A percentile compares a stretch with the other conserved stretches of the same genome.
Conservation (phyloP, 2,888 invertebrate genomes). For the Stenoptilia bipunctidactyla region DNA sequence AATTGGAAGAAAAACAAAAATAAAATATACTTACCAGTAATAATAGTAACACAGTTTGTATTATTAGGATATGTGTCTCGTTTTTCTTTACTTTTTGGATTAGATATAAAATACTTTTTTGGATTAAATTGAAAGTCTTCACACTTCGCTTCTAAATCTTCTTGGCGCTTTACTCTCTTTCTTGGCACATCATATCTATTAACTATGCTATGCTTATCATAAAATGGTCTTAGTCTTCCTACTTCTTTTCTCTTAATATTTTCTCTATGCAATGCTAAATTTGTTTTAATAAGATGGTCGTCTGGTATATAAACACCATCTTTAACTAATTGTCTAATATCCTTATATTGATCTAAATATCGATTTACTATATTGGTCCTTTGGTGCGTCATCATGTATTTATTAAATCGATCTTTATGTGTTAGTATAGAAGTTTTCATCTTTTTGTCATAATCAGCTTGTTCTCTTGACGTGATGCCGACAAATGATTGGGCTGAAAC, state of each 20-base stretch:
- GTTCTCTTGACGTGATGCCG: constrained; percentile 29
- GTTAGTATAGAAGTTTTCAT: constrained; percentile 13
- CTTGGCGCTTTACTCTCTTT: constrained; percentile 29
- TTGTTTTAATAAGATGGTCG: constrained; percentile 19
- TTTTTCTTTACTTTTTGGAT: constrained; percentile 33
- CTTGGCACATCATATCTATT: constrained; percentile 1
- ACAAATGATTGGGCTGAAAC: constrained; percentile 47
- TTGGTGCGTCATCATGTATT: constrained; percentile 11
- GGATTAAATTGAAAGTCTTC: constrained; percentile 26
- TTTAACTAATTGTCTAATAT: not conserved
- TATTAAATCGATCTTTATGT: constrained; percentile 16
- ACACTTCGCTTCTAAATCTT: constrained; percentile 26
- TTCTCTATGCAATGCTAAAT: constrained; percentile 23
- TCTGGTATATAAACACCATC: constrained; percentile 6
- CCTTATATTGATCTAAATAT: constrained; percentile 11
- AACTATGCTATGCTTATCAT: constrained; percentile 10
- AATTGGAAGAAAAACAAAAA: too few relatives aligned
- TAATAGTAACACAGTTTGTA: constrained; percentile 38
- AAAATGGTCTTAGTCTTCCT: constrained; percentile 8
- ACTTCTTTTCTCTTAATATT: constrained; percentile 13
- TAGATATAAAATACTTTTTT: constrained; percentile 24
- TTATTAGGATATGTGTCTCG: constrained; percentile 36
- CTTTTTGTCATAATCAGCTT: constrained; percentile 42
- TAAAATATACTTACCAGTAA: constrained; percentile 43
- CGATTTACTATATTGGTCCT: constrained; percentile 25